Evolutionary conservation across 2,113 vertebrate genomes (phyloP).

Genomic region (Nipponia nippon): DNA sequence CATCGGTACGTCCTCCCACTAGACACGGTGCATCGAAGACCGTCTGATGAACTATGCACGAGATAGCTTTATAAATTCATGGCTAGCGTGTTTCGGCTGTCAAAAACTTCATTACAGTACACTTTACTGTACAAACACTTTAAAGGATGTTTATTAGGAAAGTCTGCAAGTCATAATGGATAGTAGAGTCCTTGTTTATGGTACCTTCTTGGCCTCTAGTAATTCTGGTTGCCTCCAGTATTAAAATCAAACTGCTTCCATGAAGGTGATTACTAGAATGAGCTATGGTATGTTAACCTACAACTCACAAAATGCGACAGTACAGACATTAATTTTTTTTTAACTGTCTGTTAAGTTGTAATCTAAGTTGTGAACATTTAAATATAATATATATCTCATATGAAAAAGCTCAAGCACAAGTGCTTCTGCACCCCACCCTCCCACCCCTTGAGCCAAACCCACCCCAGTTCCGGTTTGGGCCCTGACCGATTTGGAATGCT

Average conservation of each 20-base stretch:
- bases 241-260: conserved; percentile 71
- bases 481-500: conserved; percentile 79
- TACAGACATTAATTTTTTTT: conserved; percentile 69
- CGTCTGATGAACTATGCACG: conserved; percentile 5
- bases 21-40: conserved; percentile 11
- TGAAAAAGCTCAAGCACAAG: conserved; percentile 82
- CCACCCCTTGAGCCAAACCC: conserved; percentile 44
- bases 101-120: conserved; percentile 73
- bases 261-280: conserved; percentile 74
- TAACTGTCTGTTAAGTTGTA: conserved; percentile 77
- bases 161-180: conserved; percentile 72
- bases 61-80: conserved; percentile 1
- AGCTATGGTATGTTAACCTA: conserved; percentile 76
- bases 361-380: conserved; percentile 82
- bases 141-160: conserved; percentile 76
- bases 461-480: conserved; percentile 69
- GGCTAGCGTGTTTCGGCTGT: conserved; percentile 55
- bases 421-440: conserved; percentile 55
- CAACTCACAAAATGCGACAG: conserved; percentile 77
- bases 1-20: background rate
- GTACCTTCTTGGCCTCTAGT: conserved; percentile 72
- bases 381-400: conserved; percentile 85
- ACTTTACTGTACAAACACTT: conserved; percentile 75
- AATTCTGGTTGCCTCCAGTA: conserved; percentile 69
- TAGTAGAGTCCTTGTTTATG: conserved; percentile 63